These are phyloP conservation scores for Scomber scombrus DNA, from an alignment of 2,113 vertebrate genomes.

Conservation along the genomic window DNA sequence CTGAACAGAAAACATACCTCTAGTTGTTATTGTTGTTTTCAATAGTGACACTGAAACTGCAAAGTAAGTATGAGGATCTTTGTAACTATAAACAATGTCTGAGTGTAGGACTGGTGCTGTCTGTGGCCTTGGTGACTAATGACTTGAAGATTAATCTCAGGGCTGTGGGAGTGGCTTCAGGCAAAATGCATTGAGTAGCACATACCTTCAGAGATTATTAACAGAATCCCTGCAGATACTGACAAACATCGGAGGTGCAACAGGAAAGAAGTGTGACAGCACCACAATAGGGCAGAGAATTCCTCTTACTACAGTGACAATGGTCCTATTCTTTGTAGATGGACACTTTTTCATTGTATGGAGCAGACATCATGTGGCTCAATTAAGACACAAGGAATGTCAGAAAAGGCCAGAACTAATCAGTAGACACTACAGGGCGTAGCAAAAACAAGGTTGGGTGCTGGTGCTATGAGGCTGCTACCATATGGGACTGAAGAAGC, in stretches of 20 bases:
- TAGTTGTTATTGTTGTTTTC: slow-evolving; percentile 2
- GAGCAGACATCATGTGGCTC: slow-evolving; percentile 59
- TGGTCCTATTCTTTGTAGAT: slow-evolving; percentile 35
- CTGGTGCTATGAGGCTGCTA: slow-evolving; percentile 4
- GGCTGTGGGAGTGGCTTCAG: slow-evolving; percentile 61
- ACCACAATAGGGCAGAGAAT: slow-evolving; percentile 68
- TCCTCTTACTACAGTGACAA: slow-evolving; percentile 55
- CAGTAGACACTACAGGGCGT: slow-evolving; percentile 11
- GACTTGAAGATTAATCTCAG: slow-evolving; percentile 67
- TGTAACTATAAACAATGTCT: slow-evolving; percentile 44
- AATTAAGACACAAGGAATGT: slow-evolving; percentile 66
- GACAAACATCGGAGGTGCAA: slow-evolving; percentile 68
- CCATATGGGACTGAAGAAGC: background rate
- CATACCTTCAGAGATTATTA: slow-evolving; percentile 80
- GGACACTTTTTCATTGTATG: slow-evolving; percentile 65
- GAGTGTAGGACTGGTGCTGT: slow-evolving; percentile 33
- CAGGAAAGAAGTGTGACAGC: slow-evolving; percentile 71
- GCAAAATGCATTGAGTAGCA: slow-evolving; percentile 47
- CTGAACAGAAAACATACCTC: slow-evolving; percentile 2
- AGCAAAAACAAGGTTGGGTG: slow-evolving; percentile 17
- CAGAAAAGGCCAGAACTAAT: slow-evolving; percentile 45
- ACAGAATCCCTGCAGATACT: slow-evolving; percentile 76
- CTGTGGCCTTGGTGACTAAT: slow-evolving; percentile 65
- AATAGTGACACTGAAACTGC: slow-evolving; percentile 43
- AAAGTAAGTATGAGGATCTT: slow-evolving; percentile 28